phyloP scores from a whole-genome alignment of 2,888 invertebrate species.

The Villa cingulata region DNA sequence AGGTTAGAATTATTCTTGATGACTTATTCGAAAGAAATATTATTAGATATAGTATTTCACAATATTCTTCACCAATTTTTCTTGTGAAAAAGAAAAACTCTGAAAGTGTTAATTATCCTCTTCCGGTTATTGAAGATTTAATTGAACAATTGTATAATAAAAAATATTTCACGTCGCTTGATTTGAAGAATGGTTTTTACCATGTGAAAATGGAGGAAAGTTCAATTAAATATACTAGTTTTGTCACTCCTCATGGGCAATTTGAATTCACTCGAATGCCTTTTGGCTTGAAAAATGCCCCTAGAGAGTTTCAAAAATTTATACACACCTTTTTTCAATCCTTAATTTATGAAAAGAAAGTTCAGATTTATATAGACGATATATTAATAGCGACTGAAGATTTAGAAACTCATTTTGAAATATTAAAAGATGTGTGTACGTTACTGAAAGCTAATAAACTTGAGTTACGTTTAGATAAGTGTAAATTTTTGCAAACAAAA shows the following conservation, averaged over 20 bases:
- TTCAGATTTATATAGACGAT: conserved; percentile 17
- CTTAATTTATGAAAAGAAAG: conserved; percentile 6
- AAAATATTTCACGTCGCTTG: conserved; percentile 10
- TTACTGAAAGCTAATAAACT: not conserved
- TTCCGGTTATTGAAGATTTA: conserved; percentile 5
- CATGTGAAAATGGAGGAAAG: conserved; percentile 10
- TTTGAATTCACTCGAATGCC: conserved; percentile 12
- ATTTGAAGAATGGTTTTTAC: conserved; percentile 13
- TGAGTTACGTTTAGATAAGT: conserved; percentile 1
- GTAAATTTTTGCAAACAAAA: conserved; percentile 2
- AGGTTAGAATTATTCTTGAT: too few species aligned
- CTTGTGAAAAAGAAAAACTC: conserved; percentile 5
- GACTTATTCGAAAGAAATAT: too few species aligned
- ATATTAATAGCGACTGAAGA: conserved; percentile 13
- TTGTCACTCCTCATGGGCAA: conserved; percentile 15
- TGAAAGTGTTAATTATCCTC: conserved; percentile 1
- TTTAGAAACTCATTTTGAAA: too few species aligned
- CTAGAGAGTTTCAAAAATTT: conserved; percentile 13
- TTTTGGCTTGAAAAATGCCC: conserved; percentile 11
- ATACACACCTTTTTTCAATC: conserved; percentile 12
- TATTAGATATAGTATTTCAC: too few species aligned
- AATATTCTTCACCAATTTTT: conserved; percentile 1
- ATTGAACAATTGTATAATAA: conserved; percentile 8
- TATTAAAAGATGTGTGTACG: too few species aligned
- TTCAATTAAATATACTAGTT: conserved; percentile 12